Evolutionary conservation across 2,888 invertebrate species (phyloP).

Genomic region (Chloroclystis v-ata): DNA sequence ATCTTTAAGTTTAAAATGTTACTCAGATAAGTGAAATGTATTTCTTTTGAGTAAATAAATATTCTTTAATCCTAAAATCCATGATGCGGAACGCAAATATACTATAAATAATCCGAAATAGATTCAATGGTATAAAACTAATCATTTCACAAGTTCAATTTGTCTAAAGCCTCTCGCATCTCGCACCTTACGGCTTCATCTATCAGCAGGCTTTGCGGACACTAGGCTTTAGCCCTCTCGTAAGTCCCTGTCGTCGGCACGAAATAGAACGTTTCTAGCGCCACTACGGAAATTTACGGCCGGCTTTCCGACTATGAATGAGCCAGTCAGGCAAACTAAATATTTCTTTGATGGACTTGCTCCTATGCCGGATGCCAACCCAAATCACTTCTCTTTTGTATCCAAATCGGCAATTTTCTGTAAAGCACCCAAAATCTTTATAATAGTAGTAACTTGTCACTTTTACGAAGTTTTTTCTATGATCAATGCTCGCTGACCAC

Average conservation of each 20-base stretch:
- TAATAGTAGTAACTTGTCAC: no score
- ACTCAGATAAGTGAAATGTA: no score
- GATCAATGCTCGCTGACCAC: neutral
- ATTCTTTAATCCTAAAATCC: no score
- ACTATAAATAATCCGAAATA: no score
- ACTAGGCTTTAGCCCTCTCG: conserved; percentile 14
- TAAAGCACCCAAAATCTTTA: no score
- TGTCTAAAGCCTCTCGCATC: neutral
- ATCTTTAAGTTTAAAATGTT: no score
- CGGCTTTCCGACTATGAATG: conserved; percentile 25
- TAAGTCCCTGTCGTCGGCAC: conserved; percentile 24
- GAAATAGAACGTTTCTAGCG: conserved; percentile 20
- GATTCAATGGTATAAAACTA: no score
- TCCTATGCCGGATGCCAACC: neutral
- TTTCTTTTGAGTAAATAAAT: no score
- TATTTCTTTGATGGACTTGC: conserved; percentile 10
- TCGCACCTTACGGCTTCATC: conserved; percentile 10
- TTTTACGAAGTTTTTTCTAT: no score
- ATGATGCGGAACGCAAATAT: no score
- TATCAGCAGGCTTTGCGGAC: conserved; percentile 15
- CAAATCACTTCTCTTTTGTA: neutral
- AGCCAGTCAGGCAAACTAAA: conserved; percentile 5
- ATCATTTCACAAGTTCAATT: no score
- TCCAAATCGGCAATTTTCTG: neutral
- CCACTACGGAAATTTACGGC: conserved; percentile 27